Conservation (phyloP, 2,888 invertebrate genomes). For the Tenthredo mesomela region DNA sequence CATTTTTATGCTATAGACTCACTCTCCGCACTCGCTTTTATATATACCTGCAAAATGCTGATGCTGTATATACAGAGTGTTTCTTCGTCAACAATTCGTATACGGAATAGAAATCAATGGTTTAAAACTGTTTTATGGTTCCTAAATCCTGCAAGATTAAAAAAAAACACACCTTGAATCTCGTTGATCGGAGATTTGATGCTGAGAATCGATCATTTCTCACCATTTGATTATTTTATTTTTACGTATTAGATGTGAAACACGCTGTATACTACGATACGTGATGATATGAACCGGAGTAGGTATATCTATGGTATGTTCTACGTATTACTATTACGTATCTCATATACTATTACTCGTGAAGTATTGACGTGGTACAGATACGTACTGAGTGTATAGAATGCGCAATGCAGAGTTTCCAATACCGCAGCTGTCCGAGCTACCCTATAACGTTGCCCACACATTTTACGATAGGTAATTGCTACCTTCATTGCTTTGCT, state of each 20-base stretch:
- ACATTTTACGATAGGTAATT: constrained; percentile 68
- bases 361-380: constrained; percentile 28
- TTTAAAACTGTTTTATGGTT: not conserved
- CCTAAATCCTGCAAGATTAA: not conserved
- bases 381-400: constrained; percentile 10
- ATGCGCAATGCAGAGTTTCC: constrained; percentile 46
- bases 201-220: not conserved
- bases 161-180: not conserved
- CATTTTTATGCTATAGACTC: not conserved
- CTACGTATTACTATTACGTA: constrained; percentile 7
- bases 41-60: not conserved
- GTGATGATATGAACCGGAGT: not conserved
- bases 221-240: not conserved
- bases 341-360: not conserved
- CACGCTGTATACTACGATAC: not conserved
- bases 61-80: not conserved
- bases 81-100: not conserved
- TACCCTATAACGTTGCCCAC: constrained; percentile 63
- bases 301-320: not conserved
- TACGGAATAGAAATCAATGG: not conserved
- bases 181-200: not conserved
- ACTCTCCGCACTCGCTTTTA: not conserved
- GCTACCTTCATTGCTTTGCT: constrained; percentile 60
- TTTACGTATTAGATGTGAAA: not conserved
- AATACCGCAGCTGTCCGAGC: constrained; percentile 57